Percentiles rank a stretch among this genome's conserved stretches.
Conservation (phyloP, 2,113 vertebrate genomes). For the Narcine bancroftii region DNA sequence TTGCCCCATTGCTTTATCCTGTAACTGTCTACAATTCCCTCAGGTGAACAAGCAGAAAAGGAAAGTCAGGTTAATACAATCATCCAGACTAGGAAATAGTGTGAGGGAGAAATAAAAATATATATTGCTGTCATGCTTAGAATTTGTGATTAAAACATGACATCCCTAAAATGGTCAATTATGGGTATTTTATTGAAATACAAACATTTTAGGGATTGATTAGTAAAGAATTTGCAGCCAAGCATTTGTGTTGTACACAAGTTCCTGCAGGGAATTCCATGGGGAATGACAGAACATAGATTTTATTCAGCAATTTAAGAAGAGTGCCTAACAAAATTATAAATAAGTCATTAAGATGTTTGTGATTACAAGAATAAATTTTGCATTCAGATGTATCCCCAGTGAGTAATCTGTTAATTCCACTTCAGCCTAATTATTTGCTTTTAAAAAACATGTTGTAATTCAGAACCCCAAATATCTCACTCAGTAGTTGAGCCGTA, state of each 20-base stretch:
- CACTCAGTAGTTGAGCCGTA: not conserved
- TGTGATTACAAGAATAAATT: not conserved
- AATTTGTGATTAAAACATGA: not conserved
- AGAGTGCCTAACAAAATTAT: constrained; percentile 8
- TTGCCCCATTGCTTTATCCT: not conserved
- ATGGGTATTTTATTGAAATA: not conserved
- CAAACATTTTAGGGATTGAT: not conserved
- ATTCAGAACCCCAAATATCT: not conserved
- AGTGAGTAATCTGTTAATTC: not conserved
- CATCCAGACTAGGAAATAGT: not conserved
- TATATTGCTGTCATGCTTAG: not conserved
- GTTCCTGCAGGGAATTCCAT: not conserved
- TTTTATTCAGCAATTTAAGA: not conserved
- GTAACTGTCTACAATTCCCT: not conserved
- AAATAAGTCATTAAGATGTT: constrained; percentile 4
- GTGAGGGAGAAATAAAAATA: not conserved
- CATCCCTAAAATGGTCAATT: not conserved
- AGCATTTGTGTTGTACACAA: not conserved
- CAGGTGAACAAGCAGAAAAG: not conserved
- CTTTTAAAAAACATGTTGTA: not conserved
- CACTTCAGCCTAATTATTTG: not conserved
- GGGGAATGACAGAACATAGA: not conserved
- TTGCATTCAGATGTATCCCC: not conserved
- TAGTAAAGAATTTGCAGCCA: not conserved
- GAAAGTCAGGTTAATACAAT: not conserved